Evolutionary conservation across 2,888 invertebrate species (phyloP).

Genomic region (Sericinus montela): DNA sequence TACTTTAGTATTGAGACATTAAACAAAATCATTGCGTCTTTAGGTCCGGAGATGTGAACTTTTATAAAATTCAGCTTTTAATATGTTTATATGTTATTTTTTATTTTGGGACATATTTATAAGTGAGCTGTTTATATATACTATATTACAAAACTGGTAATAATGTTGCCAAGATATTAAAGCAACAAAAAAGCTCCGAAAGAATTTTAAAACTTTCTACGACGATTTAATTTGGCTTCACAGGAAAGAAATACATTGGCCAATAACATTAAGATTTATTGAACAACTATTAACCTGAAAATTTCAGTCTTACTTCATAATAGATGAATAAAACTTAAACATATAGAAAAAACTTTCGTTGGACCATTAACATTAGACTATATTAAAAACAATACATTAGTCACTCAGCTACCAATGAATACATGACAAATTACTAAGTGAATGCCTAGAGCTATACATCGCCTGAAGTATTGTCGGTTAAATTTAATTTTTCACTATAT

Average conservation of each 20-base stretch:
- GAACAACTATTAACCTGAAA: constrained; percentile 35
- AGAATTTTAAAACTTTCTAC: too few relatives aligned
- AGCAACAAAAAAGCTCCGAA: too few relatives aligned
- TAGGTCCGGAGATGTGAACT: too few relatives aligned
- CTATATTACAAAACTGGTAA: too few relatives aligned
- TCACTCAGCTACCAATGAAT: constrained; percentile 7
- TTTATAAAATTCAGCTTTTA: too few relatives aligned
- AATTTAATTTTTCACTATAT: not conserved
- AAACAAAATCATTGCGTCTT: too few relatives aligned
- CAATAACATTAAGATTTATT: constrained; percentile 26
- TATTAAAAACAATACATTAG: constrained; percentile 25
- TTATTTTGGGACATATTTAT: too few relatives aligned
- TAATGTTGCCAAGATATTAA: too few relatives aligned
- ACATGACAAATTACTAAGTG: constrained; percentile 14
- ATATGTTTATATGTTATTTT: too few relatives aligned
- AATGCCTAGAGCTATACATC: constrained; percentile 3
- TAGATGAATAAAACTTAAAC: constrained; percentile 36
- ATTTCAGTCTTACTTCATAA: constrained; percentile 61
- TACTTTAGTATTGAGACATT: too few relatives aligned
- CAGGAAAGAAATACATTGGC: not conserved
- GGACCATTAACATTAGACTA: constrained; percentile 41
- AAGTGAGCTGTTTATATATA: too few relatives aligned
- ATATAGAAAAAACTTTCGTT: constrained; percentile 42
- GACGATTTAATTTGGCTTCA: too few relatives aligned
- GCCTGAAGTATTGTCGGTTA: constrained; percentile 16